These are phyloP conservation scores for Tenualosa thibaudeaui DNA, from an alignment of 2,797 vertebrate genomes.

Conservation along the genomic window DNA sequence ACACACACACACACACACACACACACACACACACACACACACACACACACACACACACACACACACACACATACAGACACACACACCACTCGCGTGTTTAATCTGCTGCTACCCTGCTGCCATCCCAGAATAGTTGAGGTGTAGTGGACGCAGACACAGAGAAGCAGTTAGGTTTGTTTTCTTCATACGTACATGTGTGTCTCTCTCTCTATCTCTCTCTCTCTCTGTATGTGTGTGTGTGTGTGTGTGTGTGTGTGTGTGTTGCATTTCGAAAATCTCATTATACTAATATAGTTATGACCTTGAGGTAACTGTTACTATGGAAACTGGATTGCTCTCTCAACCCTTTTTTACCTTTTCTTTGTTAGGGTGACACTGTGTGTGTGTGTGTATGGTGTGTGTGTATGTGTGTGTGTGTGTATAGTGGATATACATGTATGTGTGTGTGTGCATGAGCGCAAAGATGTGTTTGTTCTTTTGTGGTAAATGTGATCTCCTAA, in stretches of 20 bases:
- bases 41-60: too few species aligned
- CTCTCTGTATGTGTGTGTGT: too few species aligned
- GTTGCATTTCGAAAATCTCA: slow-evolving; percentile 44
- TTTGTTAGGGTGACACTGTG: slow-evolving; percentile 30
- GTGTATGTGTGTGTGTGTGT: background rate
- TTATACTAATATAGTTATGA: slow-evolving; percentile 49
- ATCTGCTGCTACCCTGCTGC: background rate
- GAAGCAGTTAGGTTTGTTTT: background rate
- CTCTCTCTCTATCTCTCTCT: too few species aligned
- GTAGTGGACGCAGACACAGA: background rate
- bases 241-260: too few species aligned
- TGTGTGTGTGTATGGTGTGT: slow-evolving; percentile 11
- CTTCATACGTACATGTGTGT: background rate
- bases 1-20: too few species aligned
- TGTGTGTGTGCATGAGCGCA: background rate
- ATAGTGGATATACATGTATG: background rate
- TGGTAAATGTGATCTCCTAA: slow-evolving; percentile 17
- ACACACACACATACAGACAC: too few species aligned
- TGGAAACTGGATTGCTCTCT: slow-evolving; percentile 41
- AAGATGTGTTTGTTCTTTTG: slow-evolving; percentile 14
- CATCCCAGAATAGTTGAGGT: background rate
- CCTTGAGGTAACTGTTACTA: slow-evolving; percentile 38
- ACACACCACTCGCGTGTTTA: background rate
- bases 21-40: too few species aligned
- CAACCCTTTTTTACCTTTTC: slow-evolving; percentile 13